Conservation (phyloP, 2,113 vertebrate genomes). For the Lasiurus borealis region DNA sequence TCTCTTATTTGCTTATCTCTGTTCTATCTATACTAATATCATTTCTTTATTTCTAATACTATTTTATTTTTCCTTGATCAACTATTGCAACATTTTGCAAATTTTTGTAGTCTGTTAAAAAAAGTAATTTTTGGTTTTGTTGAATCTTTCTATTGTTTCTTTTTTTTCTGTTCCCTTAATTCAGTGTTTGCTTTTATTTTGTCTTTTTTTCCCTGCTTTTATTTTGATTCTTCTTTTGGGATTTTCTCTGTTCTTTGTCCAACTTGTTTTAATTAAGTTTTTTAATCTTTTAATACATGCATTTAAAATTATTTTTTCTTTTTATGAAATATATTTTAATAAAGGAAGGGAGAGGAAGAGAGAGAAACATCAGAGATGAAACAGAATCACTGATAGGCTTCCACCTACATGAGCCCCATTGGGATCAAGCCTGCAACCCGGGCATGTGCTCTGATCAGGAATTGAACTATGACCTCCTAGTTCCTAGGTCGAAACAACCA, state of each 20-base stretch:
- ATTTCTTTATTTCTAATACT: not conserved
- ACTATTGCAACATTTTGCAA: not conserved
- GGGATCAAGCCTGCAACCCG: too few species aligned
- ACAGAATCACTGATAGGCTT: too few species aligned
- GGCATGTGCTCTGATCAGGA: too few species aligned
- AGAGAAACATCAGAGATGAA: too few species aligned
- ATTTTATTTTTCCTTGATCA: not conserved
- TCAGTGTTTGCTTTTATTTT: not conserved
- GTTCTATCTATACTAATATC: not conserved
- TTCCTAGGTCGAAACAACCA: too few species aligned
- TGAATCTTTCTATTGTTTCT: not conserved
- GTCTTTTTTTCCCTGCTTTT: not conserved
- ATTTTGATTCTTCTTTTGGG: not conserved
- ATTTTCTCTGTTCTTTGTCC: not conserved
- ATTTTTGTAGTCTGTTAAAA: not conserved
- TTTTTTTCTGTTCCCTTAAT: not conserved
- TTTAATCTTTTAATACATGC: not conserved
- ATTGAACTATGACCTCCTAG: too few species aligned
- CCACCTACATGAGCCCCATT: too few species aligned
- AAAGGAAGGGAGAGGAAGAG: too few species aligned
- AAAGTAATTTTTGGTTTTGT: not conserved
- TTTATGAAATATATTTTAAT: not conserved
- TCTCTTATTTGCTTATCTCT: not conserved
- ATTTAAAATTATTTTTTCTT: not conserved
- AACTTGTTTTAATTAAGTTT: slow-evolving; percentile 10